Evolutionary conservation across 2,113 vertebrate genomes (phyloP).

Genomic region (Chlorocebus sabaeus): DNA sequence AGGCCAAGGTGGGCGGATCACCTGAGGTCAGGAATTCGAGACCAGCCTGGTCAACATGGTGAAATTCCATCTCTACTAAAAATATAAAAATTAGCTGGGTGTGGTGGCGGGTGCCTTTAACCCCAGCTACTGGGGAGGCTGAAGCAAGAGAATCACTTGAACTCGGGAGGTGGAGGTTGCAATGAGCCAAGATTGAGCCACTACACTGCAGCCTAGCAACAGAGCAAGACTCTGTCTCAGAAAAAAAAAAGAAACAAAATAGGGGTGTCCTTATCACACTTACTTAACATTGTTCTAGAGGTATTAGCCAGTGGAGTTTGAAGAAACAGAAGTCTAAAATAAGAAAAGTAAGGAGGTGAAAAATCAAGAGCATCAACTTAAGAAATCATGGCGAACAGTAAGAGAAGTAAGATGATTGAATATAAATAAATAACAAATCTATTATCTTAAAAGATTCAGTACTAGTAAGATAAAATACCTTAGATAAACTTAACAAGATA

Average conservation of each 20-base stretch:
- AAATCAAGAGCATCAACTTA: background rate
- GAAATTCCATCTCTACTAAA: too few species aligned
- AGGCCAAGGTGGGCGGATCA: too few species aligned
- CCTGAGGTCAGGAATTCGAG: too few species aligned
- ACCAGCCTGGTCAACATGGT: too few species aligned
- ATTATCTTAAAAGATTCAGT: background rate
- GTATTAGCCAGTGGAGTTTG: background rate
- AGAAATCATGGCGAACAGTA: background rate
- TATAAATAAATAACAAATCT: background rate
- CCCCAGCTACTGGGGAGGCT: too few species aligned
- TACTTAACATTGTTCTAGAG: background rate
- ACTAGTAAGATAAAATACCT: background rate
- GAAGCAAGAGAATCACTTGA: too few species aligned
- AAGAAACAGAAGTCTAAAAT: background rate
- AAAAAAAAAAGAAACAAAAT: background rate
- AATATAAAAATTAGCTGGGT: too few species aligned
- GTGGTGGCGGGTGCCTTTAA: too few species aligned
- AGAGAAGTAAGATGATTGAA: background rate
- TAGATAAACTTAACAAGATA: background rate
- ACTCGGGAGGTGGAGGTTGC: too few species aligned
- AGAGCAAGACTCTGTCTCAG: too few species aligned
- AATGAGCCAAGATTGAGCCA: too few species aligned
- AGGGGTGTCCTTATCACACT: background rate
- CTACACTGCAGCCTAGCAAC: too few species aligned
- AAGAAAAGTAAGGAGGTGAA: background rate